Evolutionary conservation across 2,797 vertebrate species (phyloP).

Genomic region (Pristis pectinata): DNA sequence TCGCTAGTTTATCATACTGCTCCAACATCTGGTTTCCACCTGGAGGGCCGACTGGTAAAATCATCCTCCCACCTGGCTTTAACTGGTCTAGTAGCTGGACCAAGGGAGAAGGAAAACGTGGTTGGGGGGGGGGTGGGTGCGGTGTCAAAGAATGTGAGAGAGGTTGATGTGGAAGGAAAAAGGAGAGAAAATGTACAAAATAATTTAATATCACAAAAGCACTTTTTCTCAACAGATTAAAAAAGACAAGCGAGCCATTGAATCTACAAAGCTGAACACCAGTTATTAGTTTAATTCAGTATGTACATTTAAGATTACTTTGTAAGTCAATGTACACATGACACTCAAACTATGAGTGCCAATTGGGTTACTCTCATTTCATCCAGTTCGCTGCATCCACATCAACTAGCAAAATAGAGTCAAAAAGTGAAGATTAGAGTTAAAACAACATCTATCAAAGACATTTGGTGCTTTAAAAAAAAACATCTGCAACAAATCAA

Average conservation of each 20-base stretch:
- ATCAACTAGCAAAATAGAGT: neutral
- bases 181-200: neutral
- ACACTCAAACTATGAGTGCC: neutral
- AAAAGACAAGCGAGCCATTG: neutral
- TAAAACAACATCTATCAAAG: too few relatives aligned
- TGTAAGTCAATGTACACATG: neutral
- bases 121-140: neutral
- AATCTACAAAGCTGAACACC: neutral
- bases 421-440: neutral
- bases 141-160: neutral
- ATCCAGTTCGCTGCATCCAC: neutral
- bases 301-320: neutral
- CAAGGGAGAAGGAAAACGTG: neutral
- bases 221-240: neutral
- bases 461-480: too few relatives aligned
- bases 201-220: neutral
- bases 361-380: neutral
- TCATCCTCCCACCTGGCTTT: slow-evolving; percentile 93
- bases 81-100: slow-evolving; percentile 90
- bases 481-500: neutral
- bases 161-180: neutral
- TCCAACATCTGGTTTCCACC: slow-evolving; percentile 98
- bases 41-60: slow-evolving; percentile 91
- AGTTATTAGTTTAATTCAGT: neutral
- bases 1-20: slow-evolving; percentile 95